phyloP scores from a whole-genome alignment of 2,888 invertebrate genomes.

The Dioctria rufipes region DNA sequence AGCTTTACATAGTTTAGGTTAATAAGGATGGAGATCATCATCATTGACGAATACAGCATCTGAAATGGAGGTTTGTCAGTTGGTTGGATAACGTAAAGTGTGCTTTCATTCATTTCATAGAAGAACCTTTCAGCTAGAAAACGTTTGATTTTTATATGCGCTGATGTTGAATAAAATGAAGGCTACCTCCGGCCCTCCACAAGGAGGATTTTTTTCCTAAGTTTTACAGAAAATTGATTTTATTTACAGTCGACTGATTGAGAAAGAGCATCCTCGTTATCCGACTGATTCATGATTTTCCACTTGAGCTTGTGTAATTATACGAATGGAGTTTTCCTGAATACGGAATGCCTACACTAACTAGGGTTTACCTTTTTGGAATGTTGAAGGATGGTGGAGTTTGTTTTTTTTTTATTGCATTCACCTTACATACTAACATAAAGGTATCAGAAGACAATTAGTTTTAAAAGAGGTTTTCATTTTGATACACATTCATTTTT shows the following conservation, averaged over 20 bases:
- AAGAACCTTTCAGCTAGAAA: constrained; percentile 46
- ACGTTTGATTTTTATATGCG: constrained; percentile 46
- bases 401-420: too few species aligned
- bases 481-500: too few species aligned
- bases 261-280: constrained; percentile 49
- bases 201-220: constrained; percentile 19
- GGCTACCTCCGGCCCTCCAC: not conserved
- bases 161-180: constrained; percentile 34
- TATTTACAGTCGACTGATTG: constrained; percentile 41
- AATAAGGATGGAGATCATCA: constrained; percentile 1
- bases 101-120: constrained; percentile 34
- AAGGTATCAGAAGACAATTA: too few species aligned
- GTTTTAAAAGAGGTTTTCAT: too few species aligned
- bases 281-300: constrained; percentile 46
- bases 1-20: not conserved
- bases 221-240: constrained; percentile 50
- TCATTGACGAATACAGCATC: not conserved
- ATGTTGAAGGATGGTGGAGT: too few species aligned
- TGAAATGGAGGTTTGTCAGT: constrained; percentile 8
- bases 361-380: not conserved
- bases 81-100: constrained; percentile 29
- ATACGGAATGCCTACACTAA: not conserved
- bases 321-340: constrained; percentile 20
- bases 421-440: too few species aligned
- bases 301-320: constrained; percentile 46